Percentiles rank a stretch among this genome's conserved stretches.
Conservation (phyloP, 2,113 vertebrate species). For the Ictidomys tridecemlineatus region DNA sequence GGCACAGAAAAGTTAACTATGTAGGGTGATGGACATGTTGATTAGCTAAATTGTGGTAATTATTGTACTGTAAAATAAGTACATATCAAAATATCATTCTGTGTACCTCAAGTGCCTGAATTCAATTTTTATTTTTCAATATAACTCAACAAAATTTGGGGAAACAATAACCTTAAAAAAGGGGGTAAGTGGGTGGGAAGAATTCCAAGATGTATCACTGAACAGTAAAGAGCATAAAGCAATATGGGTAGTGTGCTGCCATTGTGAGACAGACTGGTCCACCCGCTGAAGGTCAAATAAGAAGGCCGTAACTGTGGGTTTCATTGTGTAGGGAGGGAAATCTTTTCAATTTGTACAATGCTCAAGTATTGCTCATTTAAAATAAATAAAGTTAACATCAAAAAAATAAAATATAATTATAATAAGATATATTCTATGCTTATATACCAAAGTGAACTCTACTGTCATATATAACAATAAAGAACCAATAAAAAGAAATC, state of each 20-base stretch:
- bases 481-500: no score
- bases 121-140: not conserved
- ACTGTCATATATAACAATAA: no score
- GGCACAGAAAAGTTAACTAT: not conserved
- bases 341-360: not conserved
- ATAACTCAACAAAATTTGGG: not conserved
- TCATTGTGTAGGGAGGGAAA: not conserved
- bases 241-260: not conserved
- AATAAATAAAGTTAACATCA: not conserved
- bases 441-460: no score
- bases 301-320: not conserved
- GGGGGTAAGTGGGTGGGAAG: no score
- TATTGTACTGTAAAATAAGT: no score
- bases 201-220: not conserved
- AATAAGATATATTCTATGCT: no score
- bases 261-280: not conserved
- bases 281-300: not conserved
- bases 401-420: not conserved
- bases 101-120: no score
- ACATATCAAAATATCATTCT: no score
- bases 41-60: no score
- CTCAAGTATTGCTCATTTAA: not conserved
- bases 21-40: not conserved
- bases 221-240: not conserved
- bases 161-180: not conserved